Evolutionary conservation across 2,113 vertebrate genomes (phyloP).

Genomic region (Zootoca vivipara): DNA sequence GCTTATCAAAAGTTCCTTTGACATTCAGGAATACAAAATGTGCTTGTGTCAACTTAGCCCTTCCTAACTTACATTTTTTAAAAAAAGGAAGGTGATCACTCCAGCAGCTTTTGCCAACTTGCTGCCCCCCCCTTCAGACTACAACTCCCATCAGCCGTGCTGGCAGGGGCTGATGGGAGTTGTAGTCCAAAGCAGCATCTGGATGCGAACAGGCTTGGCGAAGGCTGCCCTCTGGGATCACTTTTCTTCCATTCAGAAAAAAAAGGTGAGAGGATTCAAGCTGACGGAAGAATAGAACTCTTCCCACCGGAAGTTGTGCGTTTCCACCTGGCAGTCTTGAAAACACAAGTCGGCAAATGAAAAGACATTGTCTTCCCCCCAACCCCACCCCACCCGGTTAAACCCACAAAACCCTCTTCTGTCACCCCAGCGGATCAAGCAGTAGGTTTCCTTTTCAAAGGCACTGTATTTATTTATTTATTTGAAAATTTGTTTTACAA

Average conservation of each 20-base stretch:
- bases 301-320: conserved; percentile 8
- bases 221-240: not conserved
- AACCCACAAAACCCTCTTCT: not conserved
- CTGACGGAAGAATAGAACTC: conserved; percentile 5
- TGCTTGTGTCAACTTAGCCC: conserved; percentile 31
- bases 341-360: not conserved
- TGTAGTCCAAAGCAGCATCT: too few relatives aligned
- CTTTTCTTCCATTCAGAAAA: not conserved
- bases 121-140: too few relatives aligned
- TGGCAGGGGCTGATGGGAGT: too few relatives aligned
- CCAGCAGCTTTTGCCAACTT: too few relatives aligned
- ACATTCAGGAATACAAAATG: conserved; percentile 18
- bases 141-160: too few relatives aligned
- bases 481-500: not conserved
- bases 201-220: too few relatives aligned
- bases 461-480: conserved; percentile 16
- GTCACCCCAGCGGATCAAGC: not conserved
- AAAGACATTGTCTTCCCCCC: not conserved
- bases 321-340: not conserved
- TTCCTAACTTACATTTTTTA: not conserved
- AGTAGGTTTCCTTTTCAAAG: conserved; percentile 16
- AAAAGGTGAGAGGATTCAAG: conserved; percentile 1
- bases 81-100: not conserved
- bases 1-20: not conserved
- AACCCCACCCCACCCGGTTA: not conserved